Conservation (phyloP, 2,888 invertebrate species). For the Metacarcinus magister region DNA sequence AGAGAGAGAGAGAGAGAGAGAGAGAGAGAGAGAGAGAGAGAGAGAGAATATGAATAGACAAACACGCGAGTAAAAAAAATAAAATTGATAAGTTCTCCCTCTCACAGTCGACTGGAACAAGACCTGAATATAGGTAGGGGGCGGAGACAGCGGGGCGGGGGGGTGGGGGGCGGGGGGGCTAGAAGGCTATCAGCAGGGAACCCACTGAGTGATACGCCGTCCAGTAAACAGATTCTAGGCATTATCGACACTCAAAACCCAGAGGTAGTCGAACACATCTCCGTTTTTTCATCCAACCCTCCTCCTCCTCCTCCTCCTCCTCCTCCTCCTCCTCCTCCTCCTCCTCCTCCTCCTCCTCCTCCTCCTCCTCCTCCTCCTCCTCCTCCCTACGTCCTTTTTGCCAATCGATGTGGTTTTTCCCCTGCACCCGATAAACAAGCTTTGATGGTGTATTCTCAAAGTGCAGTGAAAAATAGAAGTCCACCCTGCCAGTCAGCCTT, state of each 20-base stretch:
- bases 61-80: neutral
- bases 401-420: conserved; percentile 68
- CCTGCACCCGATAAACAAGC: conserved; percentile 70
- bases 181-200: neutral
- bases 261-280: neutral
- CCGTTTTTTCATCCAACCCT: neutral
- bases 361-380: neutral
- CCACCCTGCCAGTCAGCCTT: neutral
- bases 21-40: conserved; percentile 39
- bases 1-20: conserved; percentile 29
- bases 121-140: neutral
- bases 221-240: conserved; percentile 68
- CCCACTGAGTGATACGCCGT: conserved; percentile 66
- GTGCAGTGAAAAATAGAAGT: conserved; percentile 74
- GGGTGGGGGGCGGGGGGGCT: neutral
- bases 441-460: conserved; percentile 73
- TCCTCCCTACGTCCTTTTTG: conserved; percentile 49
- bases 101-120: neutral
- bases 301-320: conserved; percentile 29
- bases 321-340: conserved; percentile 26
- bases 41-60: conserved; percentile 32
- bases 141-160: neutral
- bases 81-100: neutral
- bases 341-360: conserved; percentile 23
- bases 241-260: conserved; percentile 66